Conservation (phyloP, 1,140 invertebrate species). For the Rhagoletis zephyria region DNA sequence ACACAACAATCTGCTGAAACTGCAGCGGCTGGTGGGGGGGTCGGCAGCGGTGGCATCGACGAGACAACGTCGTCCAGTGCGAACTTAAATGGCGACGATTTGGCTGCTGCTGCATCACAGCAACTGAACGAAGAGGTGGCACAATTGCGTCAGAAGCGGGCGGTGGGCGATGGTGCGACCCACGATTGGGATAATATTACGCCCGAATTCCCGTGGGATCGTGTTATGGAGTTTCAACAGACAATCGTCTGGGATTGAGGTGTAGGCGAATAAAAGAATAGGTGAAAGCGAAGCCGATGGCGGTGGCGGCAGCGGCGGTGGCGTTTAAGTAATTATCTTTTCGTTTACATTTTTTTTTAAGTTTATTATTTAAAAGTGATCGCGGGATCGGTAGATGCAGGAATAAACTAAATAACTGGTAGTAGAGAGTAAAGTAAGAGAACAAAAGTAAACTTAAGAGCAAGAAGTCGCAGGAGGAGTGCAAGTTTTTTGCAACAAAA, state of each 20-base stretch:
- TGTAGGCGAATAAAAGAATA: too few species aligned
- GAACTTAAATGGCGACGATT: not conserved
- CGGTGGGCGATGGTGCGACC: slow-evolving; percentile 57
- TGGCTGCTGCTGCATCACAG: not conserved
- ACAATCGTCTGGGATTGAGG: slow-evolving; percentile 68
- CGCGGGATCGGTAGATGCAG: not conserved
- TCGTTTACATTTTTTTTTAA: not conserved
- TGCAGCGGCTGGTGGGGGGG: not conserved
- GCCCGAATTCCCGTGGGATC: slow-evolving; percentile 71
- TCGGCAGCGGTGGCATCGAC: not conserved
- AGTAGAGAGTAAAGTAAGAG: not conserved
- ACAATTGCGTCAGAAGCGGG: slow-evolving; percentile 59
- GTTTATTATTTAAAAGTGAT: not conserved
- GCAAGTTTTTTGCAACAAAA: slow-evolving; percentile 51
- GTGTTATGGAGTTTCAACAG: slow-evolving; percentile 69
- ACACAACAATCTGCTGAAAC: slow-evolving; percentile 62
- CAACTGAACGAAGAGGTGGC: slow-evolving; percentile 34
- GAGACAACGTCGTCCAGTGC: slow-evolving; percentile 42
- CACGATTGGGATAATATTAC: slow-evolving; percentile 59
- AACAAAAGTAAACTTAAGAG: slow-evolving; percentile 20
- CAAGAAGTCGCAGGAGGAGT: not conserved
- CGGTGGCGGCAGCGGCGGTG: not conserved
- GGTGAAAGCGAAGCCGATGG: too few species aligned
- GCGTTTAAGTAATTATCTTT: slow-evolving; percentile 52
- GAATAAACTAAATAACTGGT: not conserved